Conservation (phyloP, 2,888 invertebrate species). For the Tyria jacobaeae region DNA sequence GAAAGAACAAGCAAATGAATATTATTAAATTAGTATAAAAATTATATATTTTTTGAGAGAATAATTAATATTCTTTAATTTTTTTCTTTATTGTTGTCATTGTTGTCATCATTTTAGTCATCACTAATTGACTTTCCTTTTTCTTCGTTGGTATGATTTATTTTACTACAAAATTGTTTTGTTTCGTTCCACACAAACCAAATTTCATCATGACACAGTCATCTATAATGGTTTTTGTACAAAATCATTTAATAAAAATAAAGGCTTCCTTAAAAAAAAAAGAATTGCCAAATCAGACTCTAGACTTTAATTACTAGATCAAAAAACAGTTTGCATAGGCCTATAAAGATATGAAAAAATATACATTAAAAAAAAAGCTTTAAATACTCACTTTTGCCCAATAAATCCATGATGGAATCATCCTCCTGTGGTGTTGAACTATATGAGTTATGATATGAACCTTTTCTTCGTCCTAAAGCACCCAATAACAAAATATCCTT, state of each 20-base stretch:
- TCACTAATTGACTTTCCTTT: background rate
- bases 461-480: slow-evolving; percentile 89
- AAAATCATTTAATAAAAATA: too few relatives aligned
- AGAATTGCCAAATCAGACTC: too few relatives aligned
- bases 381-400: slow-evolving; percentile 91
- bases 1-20: background rate
- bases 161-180: too few relatives aligned
- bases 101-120: too few relatives aligned
- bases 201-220: too few relatives aligned
- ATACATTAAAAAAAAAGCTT: background rate
- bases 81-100: background rate
- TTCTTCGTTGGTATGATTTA: background rate
- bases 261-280: too few relatives aligned
- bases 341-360: too few relatives aligned
- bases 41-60: background rate
- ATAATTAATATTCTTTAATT: background rate
- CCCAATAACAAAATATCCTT: slow-evolving; percentile 92
- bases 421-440: slow-evolving; percentile 83
- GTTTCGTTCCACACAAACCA: too few relatives aligned
- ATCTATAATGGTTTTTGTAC: too few relatives aligned
- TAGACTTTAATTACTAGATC: too few relatives aligned
- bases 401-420: slow-evolving; percentile 92
- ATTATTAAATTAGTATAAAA: background rate
- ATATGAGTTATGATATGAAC: slow-evolving; percentile 78
- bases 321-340: too few relatives aligned